These are phyloP conservation scores for Euglossa dilemma DNA, from an alignment of 1,140 invertebrate genomes.

Conservation along the genomic window DNA sequence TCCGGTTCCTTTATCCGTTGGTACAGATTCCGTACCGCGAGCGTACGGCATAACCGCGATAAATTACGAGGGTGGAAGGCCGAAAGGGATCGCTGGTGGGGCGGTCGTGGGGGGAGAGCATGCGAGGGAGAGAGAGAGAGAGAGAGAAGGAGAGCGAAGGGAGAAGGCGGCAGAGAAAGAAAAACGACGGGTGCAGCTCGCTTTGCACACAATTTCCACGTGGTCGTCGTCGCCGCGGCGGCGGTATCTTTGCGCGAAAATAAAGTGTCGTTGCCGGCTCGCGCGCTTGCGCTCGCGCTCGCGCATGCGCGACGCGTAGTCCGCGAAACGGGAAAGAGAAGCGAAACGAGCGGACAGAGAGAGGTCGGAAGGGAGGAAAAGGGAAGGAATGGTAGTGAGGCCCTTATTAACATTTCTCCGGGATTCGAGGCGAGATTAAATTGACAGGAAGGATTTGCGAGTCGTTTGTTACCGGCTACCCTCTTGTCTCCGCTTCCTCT, in stretches of 20 bases:
- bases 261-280: constrained; percentile 76
- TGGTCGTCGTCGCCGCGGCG: constrained; percentile 44
- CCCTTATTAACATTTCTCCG: constrained; percentile 82
- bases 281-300: constrained; percentile 39
- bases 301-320: constrained; percentile 41
- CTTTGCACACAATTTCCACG: constrained; percentile 81
- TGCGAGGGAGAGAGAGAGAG: constrained; percentile 13
- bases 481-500: constrained; percentile 49
- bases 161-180: constrained; percentile 36
- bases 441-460: constrained; percentile 83
- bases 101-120: constrained; percentile 26
- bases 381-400: constrained; percentile 55
- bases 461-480: constrained; percentile 78
- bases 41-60: constrained; percentile 68
- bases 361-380: not conserved
- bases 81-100: constrained; percentile 54
- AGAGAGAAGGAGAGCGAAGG: constrained; percentile 21
- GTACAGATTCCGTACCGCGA: constrained; percentile 61
- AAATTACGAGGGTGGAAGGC: constrained; percentile 73
- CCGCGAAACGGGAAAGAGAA: constrained; percentile 63
- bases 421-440: constrained; percentile 82
- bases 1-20: constrained; percentile 44
- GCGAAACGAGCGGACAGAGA: not conserved
- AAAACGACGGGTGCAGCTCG: constrained; percentile 65
- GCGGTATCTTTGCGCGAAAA: constrained; percentile 80